Percentiles rank a stretch among this genome's conserved stretches.
Conservation (phyloP, 2,797 vertebrate species). For the Acrocephalus scirpaceus region DNA sequence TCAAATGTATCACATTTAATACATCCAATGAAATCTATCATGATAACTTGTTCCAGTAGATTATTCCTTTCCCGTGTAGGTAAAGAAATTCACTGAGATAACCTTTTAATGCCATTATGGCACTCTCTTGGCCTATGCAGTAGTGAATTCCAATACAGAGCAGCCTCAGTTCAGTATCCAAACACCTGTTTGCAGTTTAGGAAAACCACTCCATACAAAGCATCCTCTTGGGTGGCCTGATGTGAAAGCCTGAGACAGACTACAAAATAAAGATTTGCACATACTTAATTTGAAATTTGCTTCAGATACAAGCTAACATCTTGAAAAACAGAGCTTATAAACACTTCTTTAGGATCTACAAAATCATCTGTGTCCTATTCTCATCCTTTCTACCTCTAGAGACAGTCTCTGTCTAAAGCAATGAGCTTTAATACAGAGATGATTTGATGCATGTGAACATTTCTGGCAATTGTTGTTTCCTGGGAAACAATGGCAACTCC, state of each 20-base stretch:
- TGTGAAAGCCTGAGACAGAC: background rate
- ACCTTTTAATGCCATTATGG: background rate
- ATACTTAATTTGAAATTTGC: background rate
- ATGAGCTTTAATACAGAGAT: background rate
- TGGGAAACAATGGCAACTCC: background rate
- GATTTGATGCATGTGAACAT: background rate
- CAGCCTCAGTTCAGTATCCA: background rate
- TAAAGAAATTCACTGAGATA: background rate
- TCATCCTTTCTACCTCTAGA: background rate
- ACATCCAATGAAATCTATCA: background rate
- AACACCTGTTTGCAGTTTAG: background rate
- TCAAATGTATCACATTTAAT: background rate
- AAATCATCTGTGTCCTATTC: background rate
- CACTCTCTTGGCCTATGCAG: background rate
- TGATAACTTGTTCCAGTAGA: background rate
- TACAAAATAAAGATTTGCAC: background rate
- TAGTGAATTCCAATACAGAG: background rate
- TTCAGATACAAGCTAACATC: background rate
- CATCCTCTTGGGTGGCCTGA: background rate
- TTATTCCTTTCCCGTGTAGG: background rate
- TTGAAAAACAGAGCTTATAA: background rate
- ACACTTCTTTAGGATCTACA: background rate
- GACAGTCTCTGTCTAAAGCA: background rate
- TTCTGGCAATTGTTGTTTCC: constrained; percentile 26
- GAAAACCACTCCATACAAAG: background rate